Base-by-base conservation (phyloP, 2,888 invertebrate genomes). In the Nomada fucata region DNA sequence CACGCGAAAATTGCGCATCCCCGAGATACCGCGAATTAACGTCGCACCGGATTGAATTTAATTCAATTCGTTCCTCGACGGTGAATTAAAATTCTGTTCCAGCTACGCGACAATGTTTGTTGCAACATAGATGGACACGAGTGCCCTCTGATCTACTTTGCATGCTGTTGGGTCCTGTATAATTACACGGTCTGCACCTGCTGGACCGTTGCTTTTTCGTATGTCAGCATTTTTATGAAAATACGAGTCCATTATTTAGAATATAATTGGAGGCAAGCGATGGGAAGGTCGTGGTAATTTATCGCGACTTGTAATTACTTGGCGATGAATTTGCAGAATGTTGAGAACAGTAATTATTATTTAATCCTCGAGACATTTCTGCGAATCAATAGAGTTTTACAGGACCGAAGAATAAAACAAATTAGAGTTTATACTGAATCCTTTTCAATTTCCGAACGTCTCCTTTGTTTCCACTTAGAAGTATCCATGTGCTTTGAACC, bases 1-100 rank as follows among this genome's bases (percentile, higher is more conserved):
- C 50, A 0, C 23, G 29, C 15, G 52, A 63, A 79, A 79, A 64
- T 23, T 52, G 42, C 57, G n/a, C 29, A 13, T 15, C 57, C 42
- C 47, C 10, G 20, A 57, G 68, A 52, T 7, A 13, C 26, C 10
- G 18, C 23, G 26, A 67, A 26, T 65, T 57, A 60, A 7, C 50
- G 55, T 15, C 29, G 26, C 23, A 60, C 5, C 53, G 36, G 52
- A 63, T 59, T 71, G 59, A 63, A 63, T 74, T 73, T 68, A 53
- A 65, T 73, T 73, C 57, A 68, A 73, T 67, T 60, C 55, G 55
- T 47, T 52, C 53, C 47, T 47, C 2, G 47, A 26, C 18, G 42
- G n/a, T 20, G n/a, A 60, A 52, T 36, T 55, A 50, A 29, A 50
- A 61, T 53, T 42, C 18, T 15, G 20, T 2, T 10, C 9, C 9